phyloP scores from a whole-genome alignment of 1,140 invertebrate genomes.

The Saxidomus purpurata region DNA sequence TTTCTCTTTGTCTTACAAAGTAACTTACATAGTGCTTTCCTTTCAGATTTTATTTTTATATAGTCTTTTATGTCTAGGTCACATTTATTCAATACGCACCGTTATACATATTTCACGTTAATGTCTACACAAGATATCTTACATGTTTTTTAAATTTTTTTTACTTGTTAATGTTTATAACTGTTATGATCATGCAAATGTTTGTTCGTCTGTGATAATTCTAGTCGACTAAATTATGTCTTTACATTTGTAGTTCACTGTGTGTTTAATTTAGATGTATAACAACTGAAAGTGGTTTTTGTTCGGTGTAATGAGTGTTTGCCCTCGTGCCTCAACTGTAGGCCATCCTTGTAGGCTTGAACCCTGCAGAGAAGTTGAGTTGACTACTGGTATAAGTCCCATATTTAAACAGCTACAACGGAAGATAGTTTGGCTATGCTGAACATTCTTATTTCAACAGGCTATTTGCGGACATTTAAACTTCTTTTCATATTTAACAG shows the following conservation, averaged over 20 bases:
- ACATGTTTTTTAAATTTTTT: not conserved
- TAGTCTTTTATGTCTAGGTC: not conserved
- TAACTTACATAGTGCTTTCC: not conserved
- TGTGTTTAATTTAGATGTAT: not conserved
- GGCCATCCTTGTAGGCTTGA: too few relatives aligned
- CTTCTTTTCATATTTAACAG: too few relatives aligned
- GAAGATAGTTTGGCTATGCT: too few relatives aligned
- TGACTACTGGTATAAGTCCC: too few relatives aligned
- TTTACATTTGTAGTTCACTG: not conserved
- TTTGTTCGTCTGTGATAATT: constrained; percentile 6
- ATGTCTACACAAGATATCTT: not conserved
- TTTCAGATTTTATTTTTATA: not conserved
- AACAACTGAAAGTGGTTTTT: too few relatives aligned
- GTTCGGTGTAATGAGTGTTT: too few relatives aligned
- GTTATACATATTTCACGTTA: not conserved
- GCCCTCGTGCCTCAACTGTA: too few relatives aligned
- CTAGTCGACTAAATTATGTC: not conserved
- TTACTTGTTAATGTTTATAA: not conserved
- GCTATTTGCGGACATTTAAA: too few relatives aligned
- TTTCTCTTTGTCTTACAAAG: too few relatives aligned
- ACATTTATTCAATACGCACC: not conserved
- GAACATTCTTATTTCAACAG: too few relatives aligned
- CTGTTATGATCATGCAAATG: not conserved
- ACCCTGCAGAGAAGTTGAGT: too few relatives aligned
- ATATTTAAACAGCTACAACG: too few relatives aligned